These are phyloP conservation scores for Folsomia manolachei DNA, from an alignment of 2,888 invertebrate species.

Conservation along the genomic window DNA sequence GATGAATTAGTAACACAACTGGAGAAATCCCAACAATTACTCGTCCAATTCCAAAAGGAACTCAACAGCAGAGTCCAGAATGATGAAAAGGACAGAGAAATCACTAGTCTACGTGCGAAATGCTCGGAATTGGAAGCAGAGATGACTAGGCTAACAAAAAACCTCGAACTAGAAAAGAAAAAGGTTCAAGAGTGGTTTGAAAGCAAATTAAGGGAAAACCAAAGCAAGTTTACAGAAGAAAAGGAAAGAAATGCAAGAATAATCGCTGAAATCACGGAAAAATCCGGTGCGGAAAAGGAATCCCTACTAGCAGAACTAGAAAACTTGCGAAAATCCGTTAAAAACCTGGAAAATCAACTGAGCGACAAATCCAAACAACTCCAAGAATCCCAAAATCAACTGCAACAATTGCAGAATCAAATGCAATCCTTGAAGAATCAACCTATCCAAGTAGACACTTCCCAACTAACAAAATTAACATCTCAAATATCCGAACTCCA, in stretches of 20 bases:
- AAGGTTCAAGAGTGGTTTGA: conserved; percentile 23
- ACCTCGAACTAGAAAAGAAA: conserved; percentile 57
- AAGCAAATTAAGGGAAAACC: conserved; percentile 25
- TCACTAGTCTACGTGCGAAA: conserved; percentile 68
- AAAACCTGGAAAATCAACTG: not conserved
- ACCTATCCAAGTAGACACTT: not conserved
- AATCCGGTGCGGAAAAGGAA: too few relatives aligned
- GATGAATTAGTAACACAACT: conserved; percentile 84
- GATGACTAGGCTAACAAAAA: conserved; percentile 54
- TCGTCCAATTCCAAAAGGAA: conserved; percentile 90
- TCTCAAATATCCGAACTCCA: conserved; percentile 15
- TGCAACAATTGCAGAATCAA: not conserved
- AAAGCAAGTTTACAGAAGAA: conserved; percentile 23
- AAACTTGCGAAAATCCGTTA: not conserved
- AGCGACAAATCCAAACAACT: too few relatives aligned
- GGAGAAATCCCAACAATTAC: conserved; percentile 88
- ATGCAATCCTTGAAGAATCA: conserved; percentile 13
- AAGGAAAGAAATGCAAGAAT: conserved; percentile 54
- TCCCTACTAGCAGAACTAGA: not conserved
- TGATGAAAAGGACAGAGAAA: conserved; percentile 54
- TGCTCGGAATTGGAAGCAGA: conserved; percentile 53
- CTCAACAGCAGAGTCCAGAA: conserved; percentile 68
- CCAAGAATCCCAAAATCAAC: conserved; percentile 8
- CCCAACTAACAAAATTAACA: not conserved
- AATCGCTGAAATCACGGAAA: conserved; percentile 2